Percentiles rank a stretch among this genome's conserved stretches.
These are phyloP conservation scores for Mythimna vitellina DNA, from an alignment of 2,888 invertebrate genomes.

Conservation along the genomic window DNA sequence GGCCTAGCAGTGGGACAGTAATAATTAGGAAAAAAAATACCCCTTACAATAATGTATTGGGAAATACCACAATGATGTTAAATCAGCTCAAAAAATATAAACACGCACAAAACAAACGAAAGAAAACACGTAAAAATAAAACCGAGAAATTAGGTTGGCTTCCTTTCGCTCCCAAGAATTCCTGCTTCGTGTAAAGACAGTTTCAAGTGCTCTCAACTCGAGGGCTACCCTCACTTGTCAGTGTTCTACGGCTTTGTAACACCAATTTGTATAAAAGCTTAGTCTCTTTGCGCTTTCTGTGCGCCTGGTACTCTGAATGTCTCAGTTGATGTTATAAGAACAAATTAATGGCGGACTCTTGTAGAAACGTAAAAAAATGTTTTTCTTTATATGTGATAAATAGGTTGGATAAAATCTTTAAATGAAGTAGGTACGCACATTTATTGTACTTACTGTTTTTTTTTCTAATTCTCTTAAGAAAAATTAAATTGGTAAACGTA, in stretches of 20 bases:
- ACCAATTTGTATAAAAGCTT: constrained; percentile 61
- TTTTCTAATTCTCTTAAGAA: too few species aligned
- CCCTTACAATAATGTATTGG: too few species aligned
- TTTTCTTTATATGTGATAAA: neutral
- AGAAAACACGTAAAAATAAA: constrained; percentile 11
- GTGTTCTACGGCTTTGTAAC: constrained; percentile 59
- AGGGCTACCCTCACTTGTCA: constrained; percentile 41
- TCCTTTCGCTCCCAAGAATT: constrained; percentile 22
- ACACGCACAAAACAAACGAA: neutral
- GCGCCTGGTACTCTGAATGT: constrained; percentile 46
- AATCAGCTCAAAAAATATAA: neutral
- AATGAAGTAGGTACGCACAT: too few species aligned
- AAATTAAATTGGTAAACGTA: too few species aligned
- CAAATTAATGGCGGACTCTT: constrained; percentile 11
- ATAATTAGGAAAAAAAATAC: too few species aligned
- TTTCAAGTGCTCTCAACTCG: constrained; percentile 33
- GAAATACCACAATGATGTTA: neutral
- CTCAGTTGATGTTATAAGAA: constrained; percentile 12
- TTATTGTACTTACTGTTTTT: too few species aligned
- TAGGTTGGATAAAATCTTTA: too few species aligned
- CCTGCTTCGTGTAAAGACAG: constrained; percentile 47
- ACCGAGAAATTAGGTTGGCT: constrained; percentile 30
- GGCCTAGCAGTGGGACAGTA: too few species aligned
- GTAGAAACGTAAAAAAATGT: neutral
- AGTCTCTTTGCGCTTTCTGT: constrained; percentile 44